These are phyloP conservation scores for Drosophila melanogaster DNA, from an alignment of 1,140 invertebrate genomes.

Conservation along the genomic window Release_6_plus_ISO1_MT NT_033779.5:12255001-12255500, in stretches of 20 bases:
- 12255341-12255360: slow-evolving; percentile 58
- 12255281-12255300: slow-evolving; percentile 36
- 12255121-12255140: slow-evolving; percentile 57
- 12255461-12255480: slow-evolving; percentile 13
- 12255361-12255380: slow-evolving; percentile 79
- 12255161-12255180: slow-evolving; percentile 64
- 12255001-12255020: neutral
- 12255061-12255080: slow-evolving; percentile 18
- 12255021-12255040: neutral
- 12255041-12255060: neutral
- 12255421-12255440: slow-evolving; percentile 29
- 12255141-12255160: slow-evolving; percentile 68
- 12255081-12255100: slow-evolving; percentile 34
- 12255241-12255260: slow-evolving; percentile 42
- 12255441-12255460: slow-evolving; percentile 5
- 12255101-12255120: slow-evolving; percentile 53
- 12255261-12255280: slow-evolving; percentile 23
- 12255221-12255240: slow-evolving; percentile 16
- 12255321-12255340: slow-evolving; percentile 15
- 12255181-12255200: slow-evolving; percentile 57
- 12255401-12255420: slow-evolving; percentile 59
- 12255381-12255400: slow-evolving; percentile 62
- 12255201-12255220: slow-evolving; percentile 33
- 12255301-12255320: slow-evolving; percentile 13
- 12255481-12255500: slow-evolving; percentile 62